Percentiles rank a stretch among this genome's conserved stretches.
phyloP scores from a whole-genome alignment of 2,888 invertebrate species.

The Cantharis flavilabris region DNA sequence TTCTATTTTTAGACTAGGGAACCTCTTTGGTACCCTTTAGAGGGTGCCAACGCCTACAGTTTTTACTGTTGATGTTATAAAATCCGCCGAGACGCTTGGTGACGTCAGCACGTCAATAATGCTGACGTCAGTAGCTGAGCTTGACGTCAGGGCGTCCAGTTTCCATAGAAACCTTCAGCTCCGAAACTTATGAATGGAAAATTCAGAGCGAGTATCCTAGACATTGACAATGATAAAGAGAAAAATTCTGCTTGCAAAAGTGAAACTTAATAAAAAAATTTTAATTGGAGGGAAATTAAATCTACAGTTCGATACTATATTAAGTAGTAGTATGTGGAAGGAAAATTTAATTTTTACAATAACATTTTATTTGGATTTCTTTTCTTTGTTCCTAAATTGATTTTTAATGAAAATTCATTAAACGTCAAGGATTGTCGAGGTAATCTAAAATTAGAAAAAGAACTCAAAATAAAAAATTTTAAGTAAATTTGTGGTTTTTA shows the following conservation, averaged over 20 bases:
- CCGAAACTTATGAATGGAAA: constrained; percentile 42
- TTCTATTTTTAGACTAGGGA: constrained; percentile 35
- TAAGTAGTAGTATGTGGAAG: background rate
- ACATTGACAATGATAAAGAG: constrained; percentile 38
- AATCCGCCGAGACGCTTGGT: constrained; percentile 43
- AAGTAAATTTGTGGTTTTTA: too few species aligned
- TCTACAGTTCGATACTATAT: background rate
- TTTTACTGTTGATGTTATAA: constrained; percentile 36
- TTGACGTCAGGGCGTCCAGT: constrained; percentile 43
- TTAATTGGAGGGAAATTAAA: constrained; percentile 9
- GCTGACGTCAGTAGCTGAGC: constrained; percentile 39
- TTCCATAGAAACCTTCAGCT: constrained; percentile 35
- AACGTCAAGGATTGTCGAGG: background rate
- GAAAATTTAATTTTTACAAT: background rate
- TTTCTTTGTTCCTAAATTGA: background rate
- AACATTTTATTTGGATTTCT: background rate
- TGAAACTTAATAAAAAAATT: constrained; percentile 32
- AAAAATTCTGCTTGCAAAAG: constrained; percentile 35
- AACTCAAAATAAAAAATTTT: too few species aligned
- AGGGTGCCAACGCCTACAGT: constrained; percentile 36
- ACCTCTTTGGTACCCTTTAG: constrained; percentile 28
- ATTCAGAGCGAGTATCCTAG: constrained; percentile 37
- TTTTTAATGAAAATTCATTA: background rate
- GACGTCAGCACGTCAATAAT: constrained; percentile 41
- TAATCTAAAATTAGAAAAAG: too few species aligned